These are phyloP conservation scores for Alloplasta piceator DNA, from an alignment of 2,888 invertebrate species.

Conservation along the genomic window DNA sequence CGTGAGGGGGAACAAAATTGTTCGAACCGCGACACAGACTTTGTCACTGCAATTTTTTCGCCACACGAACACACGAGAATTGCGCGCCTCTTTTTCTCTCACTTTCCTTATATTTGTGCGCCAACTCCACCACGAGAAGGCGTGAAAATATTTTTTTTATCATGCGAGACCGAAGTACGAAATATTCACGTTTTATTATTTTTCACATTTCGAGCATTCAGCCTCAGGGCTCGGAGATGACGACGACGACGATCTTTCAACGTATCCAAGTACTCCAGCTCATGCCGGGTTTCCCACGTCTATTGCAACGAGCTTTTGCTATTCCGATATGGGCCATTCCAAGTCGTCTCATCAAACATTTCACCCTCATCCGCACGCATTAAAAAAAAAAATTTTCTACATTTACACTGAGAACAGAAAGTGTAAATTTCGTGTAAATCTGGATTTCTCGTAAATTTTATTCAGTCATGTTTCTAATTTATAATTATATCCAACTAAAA, in stretches of 20 bases:
- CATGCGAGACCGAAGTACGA: slow-evolving; percentile 30
- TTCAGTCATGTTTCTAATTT: too few species aligned
- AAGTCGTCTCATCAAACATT: too few species aligned
- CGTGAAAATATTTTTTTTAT: slow-evolving; percentile 20
- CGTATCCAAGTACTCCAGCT: slow-evolving; percentile 40
- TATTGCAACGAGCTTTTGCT: too few species aligned
- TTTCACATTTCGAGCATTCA: slow-evolving; percentile 46
- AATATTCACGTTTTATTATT: slow-evolving; percentile 54
- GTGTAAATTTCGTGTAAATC: too few species aligned
- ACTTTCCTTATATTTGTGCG: neutral
- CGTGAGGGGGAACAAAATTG: neutral
- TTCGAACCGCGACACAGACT: neutral
- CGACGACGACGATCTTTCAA: slow-evolving; percentile 45
- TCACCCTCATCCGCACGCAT: too few species aligned
- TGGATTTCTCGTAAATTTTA: too few species aligned
- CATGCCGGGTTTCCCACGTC: slow-evolving; percentile 4
- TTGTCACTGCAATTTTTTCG: slow-evolving; percentile 35
- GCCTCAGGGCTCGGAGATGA: slow-evolving; percentile 12
- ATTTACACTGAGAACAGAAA: too few species aligned
- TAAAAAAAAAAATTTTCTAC: too few species aligned
- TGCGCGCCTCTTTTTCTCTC: neutral
- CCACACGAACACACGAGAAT: neutral
- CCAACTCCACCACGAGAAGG: slow-evolving; percentile 2
- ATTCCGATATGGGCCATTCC: too few species aligned
- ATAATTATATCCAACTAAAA: too few species aligned